Base-by-base conservation (phyloP, 2,797 vertebrate genomes). In the Notamacropus eugenii region DNA sequence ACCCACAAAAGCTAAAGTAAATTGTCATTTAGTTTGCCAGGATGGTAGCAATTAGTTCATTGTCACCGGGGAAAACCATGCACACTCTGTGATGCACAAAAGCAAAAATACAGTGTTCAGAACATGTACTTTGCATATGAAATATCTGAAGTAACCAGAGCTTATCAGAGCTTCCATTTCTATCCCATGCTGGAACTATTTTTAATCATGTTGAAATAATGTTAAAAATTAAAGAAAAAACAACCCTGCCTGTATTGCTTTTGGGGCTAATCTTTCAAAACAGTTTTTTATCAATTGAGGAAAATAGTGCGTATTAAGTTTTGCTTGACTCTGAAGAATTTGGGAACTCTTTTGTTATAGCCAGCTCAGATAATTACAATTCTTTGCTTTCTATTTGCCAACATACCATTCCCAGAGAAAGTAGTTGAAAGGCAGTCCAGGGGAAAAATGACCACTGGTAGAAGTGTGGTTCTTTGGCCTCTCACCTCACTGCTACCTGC, bases 301-400 rank as follows among this genome's bases (percentile, higher is more conserved):
- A 94, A 96, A 96, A 95, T n/a, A 95, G 46, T 28, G 91, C 74
- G 52, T 52, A 97, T 96, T 96, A 95, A 94, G 91, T 90, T 54
- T 96, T 97, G 91, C 54, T 96, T 50, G 62, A 0, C 19, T 93
- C 40, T 34, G 82, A 40, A 97, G 54, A 93, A 93, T 96, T 97
- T 95, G 90, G n/a, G 19, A 93, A 96, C 92, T 2, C 9, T 82
- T 97, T 95, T 94, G 87, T 95, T 97, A 91, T 28, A 93, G 91
- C 52, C 91, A 95, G 55, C 93, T 16, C 95, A 74, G 54, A 95
- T 97, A 97, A 96, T 5, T 93, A 19, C 91, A 97, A 95, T 96
- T 93, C 92, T 96, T 97, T 94, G 0, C 96, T 97, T 97, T 87
- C 52, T 91, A 90, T 96, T 96, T 96, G 50, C 92, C 67, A 93